Conservation (phyloP, 2,113 vertebrate species). For the Abramis brama region DNA sequence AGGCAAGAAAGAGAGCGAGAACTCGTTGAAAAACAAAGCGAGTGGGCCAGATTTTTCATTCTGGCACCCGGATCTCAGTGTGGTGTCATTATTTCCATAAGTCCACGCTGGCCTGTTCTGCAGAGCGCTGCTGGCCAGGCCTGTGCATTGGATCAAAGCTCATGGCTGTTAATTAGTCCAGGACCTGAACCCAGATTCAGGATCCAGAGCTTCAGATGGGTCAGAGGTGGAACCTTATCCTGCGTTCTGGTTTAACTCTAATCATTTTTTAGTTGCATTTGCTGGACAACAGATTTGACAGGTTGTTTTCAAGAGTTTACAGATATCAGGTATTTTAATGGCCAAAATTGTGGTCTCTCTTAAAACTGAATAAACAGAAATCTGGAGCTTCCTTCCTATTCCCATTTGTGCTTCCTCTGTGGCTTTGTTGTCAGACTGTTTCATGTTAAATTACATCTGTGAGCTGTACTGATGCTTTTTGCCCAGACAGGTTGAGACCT, state of each 20-base stretch:
- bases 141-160: conserved; percentile 11
- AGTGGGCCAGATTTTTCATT: conserved; percentile 12
- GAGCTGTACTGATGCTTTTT: neutral
- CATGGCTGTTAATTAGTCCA: neutral
- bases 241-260: neutral
- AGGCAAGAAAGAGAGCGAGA: conserved; percentile 46
- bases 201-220: neutral
- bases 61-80: conserved; percentile 53
- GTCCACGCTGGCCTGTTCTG: conserved; percentile 47
- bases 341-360: neutral
- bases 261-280: neutral
- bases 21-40: neutral
- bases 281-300: neutral
- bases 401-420: conserved; percentile 16
- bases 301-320: conserved; percentile 1
- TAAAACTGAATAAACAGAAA: conserved; percentile 35
- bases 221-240: neutral
- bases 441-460: conserved; percentile 10
- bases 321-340: neutral
- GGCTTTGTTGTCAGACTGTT: conserved; percentile 21
- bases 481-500: conserved; percentile 19
- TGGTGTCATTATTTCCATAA: conserved; percentile 69
- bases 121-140: conserved; percentile 42
- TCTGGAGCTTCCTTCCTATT: conserved; percentile 3
- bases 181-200: neutral